Evolutionary conservation across 2,797 vertebrate genomes (phyloP).

Genomic region (Diplodus puntazzo): DNA sequence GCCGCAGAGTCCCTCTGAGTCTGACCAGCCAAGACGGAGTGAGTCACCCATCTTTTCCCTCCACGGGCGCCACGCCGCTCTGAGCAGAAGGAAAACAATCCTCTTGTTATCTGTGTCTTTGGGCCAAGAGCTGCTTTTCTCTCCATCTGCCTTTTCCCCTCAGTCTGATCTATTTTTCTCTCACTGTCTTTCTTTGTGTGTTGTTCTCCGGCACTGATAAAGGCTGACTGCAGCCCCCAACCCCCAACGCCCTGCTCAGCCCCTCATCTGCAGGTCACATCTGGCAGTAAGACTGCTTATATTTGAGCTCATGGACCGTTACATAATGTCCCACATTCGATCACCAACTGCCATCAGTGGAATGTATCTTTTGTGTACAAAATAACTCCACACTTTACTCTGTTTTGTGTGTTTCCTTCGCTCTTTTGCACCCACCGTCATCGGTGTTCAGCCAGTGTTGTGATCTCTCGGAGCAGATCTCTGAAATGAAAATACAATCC

Average conservation of each 20-base stretch:
- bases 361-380: not conserved
- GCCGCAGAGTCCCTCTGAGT: conserved; percentile 31
- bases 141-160: conserved; percentile 44
- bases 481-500: conserved; percentile 19
- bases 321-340: conserved; percentile 24
- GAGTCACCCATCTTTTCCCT: conserved; percentile 61
- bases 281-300: conserved; percentile 61
- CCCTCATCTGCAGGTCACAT: conserved; percentile 62
- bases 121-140: conserved; percentile 38
- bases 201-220: conserved; percentile 24
- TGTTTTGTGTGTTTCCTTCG: not conserved
- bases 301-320: conserved; percentile 49
- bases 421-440: not conserved
- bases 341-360: conserved; percentile 23
- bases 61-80: conserved; percentile 48
- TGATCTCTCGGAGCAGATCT: not conserved
- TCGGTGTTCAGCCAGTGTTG: not conserved
- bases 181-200: not conserved
- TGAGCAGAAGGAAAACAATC: conserved; percentile 58
- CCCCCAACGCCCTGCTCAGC: not conserved
- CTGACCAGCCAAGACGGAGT: conserved; percentile 42
- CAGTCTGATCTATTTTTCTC: not conserved
- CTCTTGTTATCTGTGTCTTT: conserved; percentile 54
- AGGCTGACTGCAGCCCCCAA: not conserved
- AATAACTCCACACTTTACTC: conserved; percentile 9